Evolutionary conservation across 2,797 vertebrate genomes (phyloP).

Genomic region (Clarias pachynema): DNA sequence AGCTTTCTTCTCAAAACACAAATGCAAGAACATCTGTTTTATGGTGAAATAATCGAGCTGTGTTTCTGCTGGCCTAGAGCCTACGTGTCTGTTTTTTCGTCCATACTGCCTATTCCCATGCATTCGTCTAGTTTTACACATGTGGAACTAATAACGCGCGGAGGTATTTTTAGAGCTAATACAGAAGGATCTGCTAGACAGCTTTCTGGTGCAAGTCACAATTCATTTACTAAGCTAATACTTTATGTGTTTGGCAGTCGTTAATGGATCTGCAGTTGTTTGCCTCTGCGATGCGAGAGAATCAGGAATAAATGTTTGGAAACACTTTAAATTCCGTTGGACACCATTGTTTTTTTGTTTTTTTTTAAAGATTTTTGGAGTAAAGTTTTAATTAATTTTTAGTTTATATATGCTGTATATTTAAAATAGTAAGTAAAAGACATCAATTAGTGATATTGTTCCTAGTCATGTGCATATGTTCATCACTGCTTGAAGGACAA

Average conservation of each 20-base stretch:
- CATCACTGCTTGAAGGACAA: not conserved
- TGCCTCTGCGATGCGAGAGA: not conserved
- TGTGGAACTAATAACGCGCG: constrained; percentile 29
- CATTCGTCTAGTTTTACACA: constrained; percentile 40
- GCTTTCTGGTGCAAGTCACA: constrained; percentile 26
- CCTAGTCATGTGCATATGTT: not conserved
- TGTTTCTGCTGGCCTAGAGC: constrained; percentile 40
- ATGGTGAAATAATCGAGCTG: constrained; percentile 40
- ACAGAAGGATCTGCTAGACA: constrained; percentile 30
- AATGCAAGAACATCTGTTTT: constrained; percentile 54
- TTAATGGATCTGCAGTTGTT: constrained; percentile 11
- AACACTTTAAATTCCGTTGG: not conserved
- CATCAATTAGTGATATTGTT: not conserved
- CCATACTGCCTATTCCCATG: constrained; percentile 35
- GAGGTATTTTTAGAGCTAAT: constrained; percentile 43
- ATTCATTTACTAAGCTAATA: constrained; percentile 33
- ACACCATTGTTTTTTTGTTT: not conserved
- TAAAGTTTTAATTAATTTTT: not conserved
- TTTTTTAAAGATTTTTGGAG: no score
- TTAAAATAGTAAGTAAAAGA: not conserved
- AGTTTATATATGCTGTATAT: no score
- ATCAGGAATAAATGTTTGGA: not conserved
- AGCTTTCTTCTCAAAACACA: constrained; percentile 46
- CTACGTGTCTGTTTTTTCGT: constrained; percentile 24
- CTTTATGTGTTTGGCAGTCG: constrained; percentile 15